Base-by-base conservation (phyloP, 2,113 vertebrate genomes). In the Reinhardtius hippoglossoides region DNA sequence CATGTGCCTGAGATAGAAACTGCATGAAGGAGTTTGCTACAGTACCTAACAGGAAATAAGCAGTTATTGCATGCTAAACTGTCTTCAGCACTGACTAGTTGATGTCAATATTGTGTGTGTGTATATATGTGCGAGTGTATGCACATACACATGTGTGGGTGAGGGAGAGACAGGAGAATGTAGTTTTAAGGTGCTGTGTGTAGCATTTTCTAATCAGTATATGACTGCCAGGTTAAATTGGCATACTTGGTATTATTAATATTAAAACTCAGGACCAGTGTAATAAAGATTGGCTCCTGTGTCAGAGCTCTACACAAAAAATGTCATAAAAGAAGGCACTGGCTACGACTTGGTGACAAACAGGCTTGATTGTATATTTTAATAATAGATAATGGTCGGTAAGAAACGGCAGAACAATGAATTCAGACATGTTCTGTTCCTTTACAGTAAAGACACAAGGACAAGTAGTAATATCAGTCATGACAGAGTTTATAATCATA, bases 1-100 rank as follows among this genome's bases (percentile, higher is more conserved):
- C 48, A n/a, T 4, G 27, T 55, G 64, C 59, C 66, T 20, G 76
- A 73, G 74, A 66, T 40, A 14, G 55, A 35, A 80, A 70, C n/a
- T 85, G 89, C 89, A 91, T 89, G 86, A 65, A 52, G 24, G 81
- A 66, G 62, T 87, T 86, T 80, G 46, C 58, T n/a, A 48, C 64
- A 52, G 26, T 50, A 61, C 57, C 56, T 71, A 79, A 59, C 44
- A 69, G 74, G 71, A 84, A 81, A 65, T 27, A 20, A 71, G 65
- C 37, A 70, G 37, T 48, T 56, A 69, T 46, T 24, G 91, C 90
- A 92, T 92, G 85, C 23, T 79, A 18, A 80, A 76, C 81, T 77
- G 76, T 67, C 31, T 54, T 71, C 71, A 48, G 84, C 84, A 35
- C 78, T 77, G 78, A 84, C 31, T 35, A 52, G 59, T 44, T 73